phyloP scores from a whole-genome alignment of 2,888 invertebrate genomes.

The Ectemnius lituratus region DNA sequence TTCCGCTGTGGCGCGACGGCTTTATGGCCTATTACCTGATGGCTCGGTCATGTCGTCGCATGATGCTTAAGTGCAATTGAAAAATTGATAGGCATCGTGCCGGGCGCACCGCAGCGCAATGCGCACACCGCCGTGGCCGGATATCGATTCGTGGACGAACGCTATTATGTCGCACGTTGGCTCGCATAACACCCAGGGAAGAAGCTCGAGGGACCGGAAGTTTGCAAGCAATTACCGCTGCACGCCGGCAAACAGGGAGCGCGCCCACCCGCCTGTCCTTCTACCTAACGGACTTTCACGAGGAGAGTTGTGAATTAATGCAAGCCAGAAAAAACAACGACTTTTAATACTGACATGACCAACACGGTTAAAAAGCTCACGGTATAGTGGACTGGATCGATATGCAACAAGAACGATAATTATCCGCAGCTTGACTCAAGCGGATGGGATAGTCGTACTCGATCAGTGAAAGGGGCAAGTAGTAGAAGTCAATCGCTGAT shows the following conservation, averaged over 20 bases:
- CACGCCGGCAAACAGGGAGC: neutral
- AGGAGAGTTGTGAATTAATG: too few relatives aligned
- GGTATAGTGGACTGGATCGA: too few relatives aligned
- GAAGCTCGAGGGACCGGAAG: constrained; percentile 1
- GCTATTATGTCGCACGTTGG: neutral
- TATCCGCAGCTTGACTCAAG: too few relatives aligned
- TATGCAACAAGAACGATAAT: too few relatives aligned
- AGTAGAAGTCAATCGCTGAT: too few relatives aligned
- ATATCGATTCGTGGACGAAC: constrained; percentile 7
- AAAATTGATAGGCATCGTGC: constrained; percentile 17
- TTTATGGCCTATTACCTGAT: constrained; percentile 23
- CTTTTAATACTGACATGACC: too few relatives aligned
- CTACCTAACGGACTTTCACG: too few relatives aligned
- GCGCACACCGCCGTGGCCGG: neutral
- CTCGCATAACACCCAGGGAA: neutral
- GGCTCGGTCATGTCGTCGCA: constrained; percentile 2
- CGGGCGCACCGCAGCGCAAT: neutral
- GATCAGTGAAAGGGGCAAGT: too few relatives aligned
- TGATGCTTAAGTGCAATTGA: constrained; percentile 12
- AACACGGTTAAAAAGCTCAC: too few relatives aligned
- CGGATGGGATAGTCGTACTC: too few relatives aligned
- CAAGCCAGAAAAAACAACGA: too few relatives aligned
- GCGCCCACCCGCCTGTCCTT: too few relatives aligned
- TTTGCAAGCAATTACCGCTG: constrained; percentile 8
- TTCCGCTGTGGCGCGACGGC: neutral